Base-by-base conservation (phyloP, 2,888 invertebrate species). In the Alentia gelatinosa region DNA sequence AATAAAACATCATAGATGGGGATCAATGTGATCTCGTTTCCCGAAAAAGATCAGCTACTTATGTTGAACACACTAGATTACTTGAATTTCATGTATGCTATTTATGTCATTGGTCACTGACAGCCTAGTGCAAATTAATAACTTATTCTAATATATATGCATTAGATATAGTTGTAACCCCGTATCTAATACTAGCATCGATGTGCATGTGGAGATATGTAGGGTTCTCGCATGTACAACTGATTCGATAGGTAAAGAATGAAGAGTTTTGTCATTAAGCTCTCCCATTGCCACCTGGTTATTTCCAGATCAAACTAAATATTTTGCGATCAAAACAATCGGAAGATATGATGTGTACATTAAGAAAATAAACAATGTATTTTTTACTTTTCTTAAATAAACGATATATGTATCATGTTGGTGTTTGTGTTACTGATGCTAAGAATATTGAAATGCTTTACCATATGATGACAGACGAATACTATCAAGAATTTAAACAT, bases 381-480 rank as follows among this genome's bases (percentile, higher is more conserved):
- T 63, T 63, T 63, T 63, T 63, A 63, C 63, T 63, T 63, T 63
- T 63, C 63, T 63, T 63, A 63, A 63, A 63, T 63, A 63, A 63
- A 63, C 9, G 63, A 63, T 63, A 63, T 63, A 63, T 63, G n/a
- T n/a, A 63, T 63, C 47, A 42, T 42, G 47, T 42, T 12, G 47
- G 7, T 42, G 47, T 42, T 42, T 42, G 47, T 42, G 47, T 42
- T 42, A 15, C 15, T 42, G 7, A 42, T 42, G 47, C 7, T 42
- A n/a, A 42, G 7, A 42, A 15, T 42, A 7, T 42, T 42, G 47
- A 42, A 42, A 42, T 42, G 7, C 47, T 42, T n/a, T n/a, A n/a
- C n/a, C n/a, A n/a, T n/a, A n/a, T n/a, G n/a, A n/a, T n/a, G n/a
- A n/a, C n/a, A n/a, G n/a, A n/a, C n/a, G n/a, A n/a, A n/a, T n/a